Percentiles rank a stretch among this genome's conserved stretches.
Conservation (phyloP, 2,797 vertebrate genomes). For the Gobionotothen gibberifrons region DNA sequence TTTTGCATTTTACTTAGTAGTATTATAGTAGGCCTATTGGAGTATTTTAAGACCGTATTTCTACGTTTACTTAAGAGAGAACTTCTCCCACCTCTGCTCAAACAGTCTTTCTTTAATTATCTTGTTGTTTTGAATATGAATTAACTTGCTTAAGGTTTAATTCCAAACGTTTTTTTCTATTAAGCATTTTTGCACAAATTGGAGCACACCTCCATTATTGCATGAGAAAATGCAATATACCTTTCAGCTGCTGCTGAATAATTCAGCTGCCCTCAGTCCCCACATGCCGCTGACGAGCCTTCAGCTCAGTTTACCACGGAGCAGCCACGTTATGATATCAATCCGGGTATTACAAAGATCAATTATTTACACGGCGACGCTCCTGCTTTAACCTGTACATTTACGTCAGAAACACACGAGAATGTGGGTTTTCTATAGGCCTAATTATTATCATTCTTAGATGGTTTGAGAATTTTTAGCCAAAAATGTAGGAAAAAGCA, state of each 20-base stretch:
- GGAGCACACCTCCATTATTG: slow-evolving; percentile 48
- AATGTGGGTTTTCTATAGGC: neutral
- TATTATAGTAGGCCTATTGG: too few relatives aligned
- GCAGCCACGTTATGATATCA: slow-evolving; percentile 82
- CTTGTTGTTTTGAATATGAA: neutral
- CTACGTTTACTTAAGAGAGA: too few relatives aligned
- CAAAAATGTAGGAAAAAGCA: neutral
- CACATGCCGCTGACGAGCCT: slow-evolving; percentile 83
- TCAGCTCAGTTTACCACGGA: slow-evolving; percentile 84
- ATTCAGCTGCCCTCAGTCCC: slow-evolving; percentile 85
- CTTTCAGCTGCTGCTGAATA: slow-evolving; percentile 86
- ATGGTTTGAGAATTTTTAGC: neutral
- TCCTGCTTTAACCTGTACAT: slow-evolving; percentile 18
- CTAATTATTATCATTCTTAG: neutral
- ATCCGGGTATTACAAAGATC: slow-evolving; percentile 74
- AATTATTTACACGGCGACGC: slow-evolving; percentile 68
- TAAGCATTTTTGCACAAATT: neutral
- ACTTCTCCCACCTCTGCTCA: neutral
- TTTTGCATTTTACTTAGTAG: too few relatives aligned
- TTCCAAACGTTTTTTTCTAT: neutral
- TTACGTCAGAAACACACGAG: slow-evolving; percentile 16
- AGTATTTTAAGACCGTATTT: too few relatives aligned
- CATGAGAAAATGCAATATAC: slow-evolving; percentile 78
- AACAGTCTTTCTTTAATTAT: neutral
- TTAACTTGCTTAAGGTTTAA: neutral